Evolutionary conservation across 2,797 vertebrate species (phyloP).

Genomic region (Malurus leucopterus): DNA sequence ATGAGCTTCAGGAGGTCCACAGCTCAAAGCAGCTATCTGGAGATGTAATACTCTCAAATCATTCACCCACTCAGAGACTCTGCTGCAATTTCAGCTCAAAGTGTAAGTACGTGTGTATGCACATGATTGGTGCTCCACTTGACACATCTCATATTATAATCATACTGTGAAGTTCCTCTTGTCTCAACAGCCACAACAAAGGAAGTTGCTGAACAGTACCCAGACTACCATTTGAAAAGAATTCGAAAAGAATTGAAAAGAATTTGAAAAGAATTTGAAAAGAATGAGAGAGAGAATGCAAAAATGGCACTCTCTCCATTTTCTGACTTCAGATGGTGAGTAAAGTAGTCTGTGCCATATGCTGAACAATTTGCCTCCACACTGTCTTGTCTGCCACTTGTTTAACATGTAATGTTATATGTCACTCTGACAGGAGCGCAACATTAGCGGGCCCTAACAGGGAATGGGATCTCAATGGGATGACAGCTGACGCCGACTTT

Average conservation of each 20-base stretch:
- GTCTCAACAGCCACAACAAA: background rate
- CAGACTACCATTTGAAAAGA: background rate
- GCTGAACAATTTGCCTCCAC: conserved; percentile 33
- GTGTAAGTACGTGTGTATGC: background rate
- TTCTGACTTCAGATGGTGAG: conserved; percentile 18
- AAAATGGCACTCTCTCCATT: background rate
- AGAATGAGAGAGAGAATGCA: background rate
- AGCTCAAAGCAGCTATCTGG: background rate
- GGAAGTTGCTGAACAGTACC: background rate
- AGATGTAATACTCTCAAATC: background rate
- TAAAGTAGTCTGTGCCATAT: conserved; percentile 33
- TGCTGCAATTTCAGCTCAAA: background rate
- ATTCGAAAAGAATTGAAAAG: background rate
- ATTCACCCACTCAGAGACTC: background rate
- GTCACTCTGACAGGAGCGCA: conserved; percentile 50
- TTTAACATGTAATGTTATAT: conserved; percentile 46
- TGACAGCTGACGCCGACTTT: conserved; percentile 20
- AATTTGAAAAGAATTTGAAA: conserved; percentile 14
- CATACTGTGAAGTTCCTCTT: background rate
- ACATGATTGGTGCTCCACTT: background rate
- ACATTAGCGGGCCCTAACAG: conserved; percentile 34
- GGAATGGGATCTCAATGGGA: background rate
- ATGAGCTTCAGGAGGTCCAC: background rate
- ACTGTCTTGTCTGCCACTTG: conserved; percentile 17
- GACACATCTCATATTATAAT: background rate